phyloP scores from a whole-genome alignment of 2,888 invertebrate species.

The Oegoconia quadripuncta region DNA sequence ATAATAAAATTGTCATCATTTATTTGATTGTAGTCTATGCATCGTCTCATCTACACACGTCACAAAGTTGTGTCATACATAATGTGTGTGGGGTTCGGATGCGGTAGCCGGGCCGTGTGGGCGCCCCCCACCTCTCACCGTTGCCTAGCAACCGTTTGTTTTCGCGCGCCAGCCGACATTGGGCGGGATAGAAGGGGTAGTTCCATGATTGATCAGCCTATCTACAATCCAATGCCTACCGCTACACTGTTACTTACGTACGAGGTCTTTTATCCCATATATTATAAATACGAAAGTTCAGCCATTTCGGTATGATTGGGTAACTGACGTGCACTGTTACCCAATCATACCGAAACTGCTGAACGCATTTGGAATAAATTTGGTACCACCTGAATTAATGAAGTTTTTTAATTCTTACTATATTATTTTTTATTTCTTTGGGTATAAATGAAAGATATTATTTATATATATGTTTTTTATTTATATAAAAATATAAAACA shows the following conservation, averaged over 20 bases:
- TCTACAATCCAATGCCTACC: slow-evolving; percentile 31
- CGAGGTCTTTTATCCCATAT: too few species aligned
- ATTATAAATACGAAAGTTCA: too few species aligned
- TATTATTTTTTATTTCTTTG: too few species aligned
- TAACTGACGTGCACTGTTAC: too few species aligned
- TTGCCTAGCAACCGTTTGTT: slow-evolving; percentile 75
- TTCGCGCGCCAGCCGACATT: slow-evolving; percentile 62
- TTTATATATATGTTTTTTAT: too few species aligned
- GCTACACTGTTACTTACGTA: background rate
- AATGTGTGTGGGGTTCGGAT: slow-evolving; percentile 61
- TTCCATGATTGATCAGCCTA: slow-evolving; percentile 78
- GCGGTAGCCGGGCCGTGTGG: slow-evolving; percentile 49
- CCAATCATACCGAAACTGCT: too few species aligned
- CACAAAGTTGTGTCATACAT: slow-evolving; percentile 50
- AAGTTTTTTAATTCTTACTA: too few species aligned
- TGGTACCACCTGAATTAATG: too few species aligned
- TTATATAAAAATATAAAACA: too few species aligned
- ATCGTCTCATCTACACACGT: slow-evolving; percentile 25
- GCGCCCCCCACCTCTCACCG: slow-evolving; percentile 42
- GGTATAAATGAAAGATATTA: too few species aligned
- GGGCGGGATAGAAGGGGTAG: slow-evolving; percentile 77
- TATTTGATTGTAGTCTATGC: slow-evolving; percentile 16
- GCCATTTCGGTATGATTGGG: too few species aligned
- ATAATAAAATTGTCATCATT: slow-evolving; percentile 1
- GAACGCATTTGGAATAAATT: too few species aligned